phyloP scores from a whole-genome alignment of 2,888 invertebrate species.

The Drosophila gaucha region DNA sequence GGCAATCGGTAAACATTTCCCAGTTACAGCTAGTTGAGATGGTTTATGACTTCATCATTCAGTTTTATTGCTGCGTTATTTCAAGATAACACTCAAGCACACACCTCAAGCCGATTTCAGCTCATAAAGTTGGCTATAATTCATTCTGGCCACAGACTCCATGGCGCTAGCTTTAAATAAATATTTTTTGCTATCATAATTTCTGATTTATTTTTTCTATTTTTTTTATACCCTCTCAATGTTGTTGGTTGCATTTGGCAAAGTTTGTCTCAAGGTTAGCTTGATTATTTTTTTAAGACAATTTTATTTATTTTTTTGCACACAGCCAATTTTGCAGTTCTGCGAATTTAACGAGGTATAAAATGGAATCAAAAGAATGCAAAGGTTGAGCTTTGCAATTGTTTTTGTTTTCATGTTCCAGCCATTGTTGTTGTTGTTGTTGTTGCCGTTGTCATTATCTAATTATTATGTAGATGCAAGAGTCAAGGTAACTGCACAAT shows the following conservation, averaged over 20 bases:
- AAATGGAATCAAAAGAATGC: constrained; percentile 54
- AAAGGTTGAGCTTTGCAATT: constrained; percentile 56
- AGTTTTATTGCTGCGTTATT: constrained; percentile 2
- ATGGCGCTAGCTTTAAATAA: constrained; percentile 30
- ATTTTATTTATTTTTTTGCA: constrained; percentile 16
- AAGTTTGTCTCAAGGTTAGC: constrained; percentile 59
- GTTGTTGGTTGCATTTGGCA: constrained; percentile 54
- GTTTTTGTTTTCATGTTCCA: constrained; percentile 23
- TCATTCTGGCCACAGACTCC: constrained; percentile 24
- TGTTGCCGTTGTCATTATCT: constrained; percentile 56
- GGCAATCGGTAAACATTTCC: neutral
- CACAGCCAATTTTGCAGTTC: constrained; percentile 43
- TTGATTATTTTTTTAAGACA: constrained; percentile 31
- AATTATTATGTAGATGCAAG: constrained; percentile 70
- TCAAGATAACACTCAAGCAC: constrained; percentile 4
- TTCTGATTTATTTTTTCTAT: constrained; percentile 5
- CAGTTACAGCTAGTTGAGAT: neutral
- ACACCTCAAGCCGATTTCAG: constrained; percentile 10
- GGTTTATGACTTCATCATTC: constrained; percentile 4
- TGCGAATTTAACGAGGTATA: constrained; percentile 54
- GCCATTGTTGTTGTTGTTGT: constrained; percentile 17
- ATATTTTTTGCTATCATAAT: constrained; percentile 15
- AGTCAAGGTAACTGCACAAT: constrained; percentile 75
- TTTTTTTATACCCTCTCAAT: constrained; percentile 15
- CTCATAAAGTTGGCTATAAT: constrained; percentile 31